phyloP scores from a whole-genome alignment of 2,797 vertebrate species.

The Octomys mimax region DNA sequence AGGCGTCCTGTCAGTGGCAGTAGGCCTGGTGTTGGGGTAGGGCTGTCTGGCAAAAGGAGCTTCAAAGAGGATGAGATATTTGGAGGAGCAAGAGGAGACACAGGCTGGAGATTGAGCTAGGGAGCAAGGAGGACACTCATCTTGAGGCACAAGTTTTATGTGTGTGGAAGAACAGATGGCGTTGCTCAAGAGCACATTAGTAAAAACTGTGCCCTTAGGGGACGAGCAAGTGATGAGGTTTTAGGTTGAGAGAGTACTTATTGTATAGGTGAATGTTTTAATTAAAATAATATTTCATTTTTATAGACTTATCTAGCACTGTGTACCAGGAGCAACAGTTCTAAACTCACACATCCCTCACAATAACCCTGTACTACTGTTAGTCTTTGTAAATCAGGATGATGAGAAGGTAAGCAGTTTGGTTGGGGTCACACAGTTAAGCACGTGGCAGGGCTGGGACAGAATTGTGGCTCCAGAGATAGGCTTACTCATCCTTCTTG shows the following conservation, averaged over 20 bases:
- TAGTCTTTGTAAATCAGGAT: slow-evolving; percentile 16
- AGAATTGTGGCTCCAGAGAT: neutral
- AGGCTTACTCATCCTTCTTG: neutral
- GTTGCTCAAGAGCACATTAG: neutral
- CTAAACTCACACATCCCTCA: neutral
- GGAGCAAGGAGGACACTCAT: neutral
- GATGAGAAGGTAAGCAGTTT: slow-evolving; percentile 10
- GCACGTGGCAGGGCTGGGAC: neutral
- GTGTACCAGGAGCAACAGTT: neutral
- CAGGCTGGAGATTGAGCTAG: slow-evolving; percentile 9
- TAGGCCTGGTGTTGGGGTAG: neutral
- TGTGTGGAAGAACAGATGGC: neutral
- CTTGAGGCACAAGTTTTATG: neutral
- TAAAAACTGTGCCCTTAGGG: neutral
- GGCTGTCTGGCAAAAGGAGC: neutral
- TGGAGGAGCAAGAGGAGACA: neutral
- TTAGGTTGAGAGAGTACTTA: neutral
- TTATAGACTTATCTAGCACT: neutral
- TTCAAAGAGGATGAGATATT: neutral
- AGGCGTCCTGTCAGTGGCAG: neutral
- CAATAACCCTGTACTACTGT: neutral
- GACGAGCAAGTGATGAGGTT: neutral
- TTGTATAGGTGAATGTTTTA: neutral
- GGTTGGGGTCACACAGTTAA: neutral
- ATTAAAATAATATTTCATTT: slow-evolving; percentile 11